Evolutionary conservation across 1,140 invertebrate genomes (phyloP).

Genomic region (Limonius californicus): DNA sequence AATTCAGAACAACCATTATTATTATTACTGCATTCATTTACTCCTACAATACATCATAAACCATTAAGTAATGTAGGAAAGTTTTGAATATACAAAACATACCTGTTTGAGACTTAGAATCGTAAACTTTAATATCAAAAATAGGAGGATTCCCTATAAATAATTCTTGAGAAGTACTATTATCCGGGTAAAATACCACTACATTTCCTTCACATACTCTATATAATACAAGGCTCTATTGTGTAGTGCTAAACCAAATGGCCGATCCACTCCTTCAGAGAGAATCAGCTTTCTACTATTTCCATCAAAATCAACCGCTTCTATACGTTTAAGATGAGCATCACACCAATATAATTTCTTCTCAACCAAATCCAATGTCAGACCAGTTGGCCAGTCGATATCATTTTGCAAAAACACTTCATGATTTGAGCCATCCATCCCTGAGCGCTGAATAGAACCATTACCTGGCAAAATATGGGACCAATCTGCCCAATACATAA

Average conservation of each 20-base stretch:
- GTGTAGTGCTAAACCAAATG: slow-evolving; percentile 68
- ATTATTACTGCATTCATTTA: slow-evolving; percentile 49
- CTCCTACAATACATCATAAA: slow-evolving; percentile 38
- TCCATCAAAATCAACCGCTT: slow-evolving; percentile 72
- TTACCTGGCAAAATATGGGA: slow-evolving; percentile 51
- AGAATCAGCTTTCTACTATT: slow-evolving; percentile 60
- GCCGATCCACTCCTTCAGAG: slow-evolving; percentile 59
- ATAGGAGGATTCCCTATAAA: slow-evolving; percentile 54
- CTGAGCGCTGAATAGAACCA: slow-evolving; percentile 62
- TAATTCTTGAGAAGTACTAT: slow-evolving; percentile 47
- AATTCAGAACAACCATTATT: slow-evolving; percentile 53
- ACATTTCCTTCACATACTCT: slow-evolving; percentile 61
- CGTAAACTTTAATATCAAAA: slow-evolving; percentile 62
- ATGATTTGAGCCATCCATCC: slow-evolving; percentile 76
- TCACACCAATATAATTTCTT: slow-evolving; percentile 76
- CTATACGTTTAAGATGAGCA: slow-evolving; percentile 65
- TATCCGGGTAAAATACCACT: slow-evolving; percentile 48
- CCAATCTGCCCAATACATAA: slow-evolving; percentile 82
- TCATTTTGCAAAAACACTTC: slow-evolving; percentile 51
- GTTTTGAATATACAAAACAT: too few species aligned
- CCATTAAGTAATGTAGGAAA: too few species aligned
- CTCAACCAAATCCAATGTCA: slow-evolving; percentile 76
- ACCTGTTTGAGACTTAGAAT: slow-evolving; percentile 47
- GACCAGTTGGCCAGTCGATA: slow-evolving; percentile 81
- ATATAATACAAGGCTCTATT: slow-evolving; percentile 67